phyloP scores from a whole-genome alignment of 2,888 invertebrate species.

The Drosophila lacicola region DNA sequence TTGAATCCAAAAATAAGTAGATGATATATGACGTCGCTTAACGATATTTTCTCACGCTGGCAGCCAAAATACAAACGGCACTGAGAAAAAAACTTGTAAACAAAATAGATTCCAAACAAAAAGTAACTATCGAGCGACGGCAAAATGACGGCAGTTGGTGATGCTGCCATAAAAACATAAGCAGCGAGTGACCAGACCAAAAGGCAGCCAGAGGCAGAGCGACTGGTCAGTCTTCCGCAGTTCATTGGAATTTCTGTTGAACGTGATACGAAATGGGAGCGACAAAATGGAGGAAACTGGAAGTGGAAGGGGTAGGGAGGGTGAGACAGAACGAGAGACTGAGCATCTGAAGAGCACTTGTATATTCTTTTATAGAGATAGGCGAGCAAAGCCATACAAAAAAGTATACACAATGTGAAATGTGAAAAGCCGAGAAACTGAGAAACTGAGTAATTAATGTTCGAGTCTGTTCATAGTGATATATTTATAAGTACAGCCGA shows the following conservation, averaged over 20 bases:
- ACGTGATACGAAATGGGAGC: slow-evolving; percentile 46
- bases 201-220: slow-evolving; percentile 23
- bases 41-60: slow-evolving; percentile 56
- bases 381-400: slow-evolving; percentile 6
- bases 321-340: slow-evolving; percentile 26
- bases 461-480: background rate
- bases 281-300: slow-evolving; percentile 44
- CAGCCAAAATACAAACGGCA: slow-evolving; percentile 27
- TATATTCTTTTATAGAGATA: slow-evolving; percentile 2
- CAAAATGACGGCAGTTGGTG: slow-evolving; percentile 20
- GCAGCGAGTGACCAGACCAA: slow-evolving; percentile 24
- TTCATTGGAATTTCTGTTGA: slow-evolving; percentile 58
- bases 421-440: background rate
- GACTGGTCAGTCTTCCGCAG: slow-evolving; percentile 51
- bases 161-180: slow-evolving; percentile 17
- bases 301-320: slow-evolving; percentile 6
- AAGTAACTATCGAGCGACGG: slow-evolving; percentile 27
- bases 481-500: background rate
- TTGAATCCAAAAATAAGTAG: background rate
- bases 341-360: slow-evolving; percentile 33
- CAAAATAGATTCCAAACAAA: slow-evolving; percentile 52
- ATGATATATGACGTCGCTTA: slow-evolving; percentile 29
- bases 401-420: slow-evolving; percentile 7
- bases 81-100: slow-evolving; percentile 20
- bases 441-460: slow-evolving; percentile 4